Base-by-base conservation (phyloP, 1,140 invertebrate species). In the Trypoxylus dichotomus region DNA sequence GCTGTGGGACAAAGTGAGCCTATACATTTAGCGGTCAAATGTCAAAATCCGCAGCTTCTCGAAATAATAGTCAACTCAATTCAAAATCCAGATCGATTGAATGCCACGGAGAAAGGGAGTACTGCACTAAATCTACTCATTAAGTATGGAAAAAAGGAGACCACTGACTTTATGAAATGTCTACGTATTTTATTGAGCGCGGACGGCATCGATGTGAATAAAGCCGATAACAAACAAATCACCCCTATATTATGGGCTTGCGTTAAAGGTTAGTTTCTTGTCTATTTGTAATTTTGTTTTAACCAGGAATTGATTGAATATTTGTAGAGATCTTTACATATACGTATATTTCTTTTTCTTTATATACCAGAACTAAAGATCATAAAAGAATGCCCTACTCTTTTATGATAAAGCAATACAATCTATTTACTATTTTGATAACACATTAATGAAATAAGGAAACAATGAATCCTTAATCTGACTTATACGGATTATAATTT, bases 101-200 rank as follows among this genome's bases (percentile, higher is more conserved):
- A 90, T 2, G 88, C 90, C 77, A 84, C 87, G 1, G 87, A 87
- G 76, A 87, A 87, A 79, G 86, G 89, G 32, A 88, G 90, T 24
- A 92, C 91, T 1, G 90, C 92, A n/a, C 82, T 93, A 7, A 88
- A 92, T 43, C 89, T 92, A 6, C 89, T 93, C 1, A 90, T 90
- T 71, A 89, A 89, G 78, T 86, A 90, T 2, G 87, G 88, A 79
- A 86, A 88, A 43, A 82, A 87, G 43, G 86, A 87, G 63, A 84
- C 86, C 60, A 83, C 86, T 80, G 76, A 85, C 73, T 88, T 90
- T 83, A 81, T 87, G 81, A 84, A 88, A 75, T 91, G 90, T 83
- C 85, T 89, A 19, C 85, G 87, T 77, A 75, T 89, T 1, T 83
- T 93, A 3, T 81, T 93, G 3, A 86, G 90, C 77, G 86, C 88